Conservation (phyloP, 2,797 vertebrate species). For the Lutjanus argentimaculatus region DNA sequence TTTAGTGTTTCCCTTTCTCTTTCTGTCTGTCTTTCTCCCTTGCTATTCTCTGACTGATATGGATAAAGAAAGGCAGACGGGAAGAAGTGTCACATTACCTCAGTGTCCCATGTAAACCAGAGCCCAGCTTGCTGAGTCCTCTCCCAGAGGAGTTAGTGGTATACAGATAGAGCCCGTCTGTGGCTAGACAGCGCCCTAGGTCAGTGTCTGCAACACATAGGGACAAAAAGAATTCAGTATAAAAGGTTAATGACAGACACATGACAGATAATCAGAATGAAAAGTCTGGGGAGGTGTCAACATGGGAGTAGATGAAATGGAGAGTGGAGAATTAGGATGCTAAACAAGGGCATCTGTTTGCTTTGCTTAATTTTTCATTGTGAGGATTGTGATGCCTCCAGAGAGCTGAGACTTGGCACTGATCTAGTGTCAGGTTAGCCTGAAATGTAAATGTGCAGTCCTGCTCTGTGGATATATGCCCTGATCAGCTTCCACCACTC, state of each 20-base stretch:
- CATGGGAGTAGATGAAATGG: neutral
- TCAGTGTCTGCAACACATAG: slow-evolving; percentile 91
- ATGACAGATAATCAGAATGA: slow-evolving; percentile 17
- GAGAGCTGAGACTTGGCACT: neutral
- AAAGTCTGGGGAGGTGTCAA: neutral
- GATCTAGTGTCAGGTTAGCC: neutral
- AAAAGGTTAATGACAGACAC: slow-evolving; percentile 23
- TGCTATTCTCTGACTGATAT: slow-evolving; percentile 49
- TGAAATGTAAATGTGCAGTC: slow-evolving; percentile 31
- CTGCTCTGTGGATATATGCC: slow-evolving; percentile 19
- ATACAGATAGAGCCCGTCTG: slow-evolving; percentile 97
- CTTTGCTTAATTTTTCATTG: slow-evolving; percentile 3
- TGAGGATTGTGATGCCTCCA: slow-evolving; percentile 6
- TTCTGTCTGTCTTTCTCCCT: slow-evolving; percentile 37
- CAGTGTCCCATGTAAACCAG: slow-evolving; percentile 97
- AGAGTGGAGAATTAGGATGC: neutral
- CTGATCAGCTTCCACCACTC: slow-evolving; percentile 47
- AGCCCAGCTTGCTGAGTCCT: slow-evolving; percentile 98
- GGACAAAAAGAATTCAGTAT: slow-evolving; percentile 31
- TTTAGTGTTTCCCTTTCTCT: slow-evolving; percentile 42
- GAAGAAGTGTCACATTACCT: slow-evolving; percentile 87
- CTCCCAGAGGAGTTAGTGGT: slow-evolving; percentile 98
- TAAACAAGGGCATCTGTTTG: slow-evolving; percentile 14
- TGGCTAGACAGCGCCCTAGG: slow-evolving; percentile 96
- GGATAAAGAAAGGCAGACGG: slow-evolving; percentile 51